Evolutionary conservation across 2,888 invertebrate genomes (phyloP).

Genomic region (Tridacna gigas): DNA sequence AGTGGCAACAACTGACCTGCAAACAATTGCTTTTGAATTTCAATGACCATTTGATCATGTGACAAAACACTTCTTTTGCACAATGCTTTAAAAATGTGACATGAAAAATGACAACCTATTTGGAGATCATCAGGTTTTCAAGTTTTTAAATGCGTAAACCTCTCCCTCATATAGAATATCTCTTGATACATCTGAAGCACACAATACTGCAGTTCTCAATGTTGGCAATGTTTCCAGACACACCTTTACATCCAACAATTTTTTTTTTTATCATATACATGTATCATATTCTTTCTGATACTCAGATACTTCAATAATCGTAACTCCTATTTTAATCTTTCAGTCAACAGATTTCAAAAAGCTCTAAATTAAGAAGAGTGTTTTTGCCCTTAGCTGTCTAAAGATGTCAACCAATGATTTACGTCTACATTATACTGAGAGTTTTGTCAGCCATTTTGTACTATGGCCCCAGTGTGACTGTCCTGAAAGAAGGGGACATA

Average conservation of each 20-base stretch:
- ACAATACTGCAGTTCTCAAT: too few species aligned
- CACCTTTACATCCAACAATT: too few species aligned
- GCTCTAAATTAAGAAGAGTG: too few species aligned
- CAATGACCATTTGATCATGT: constrained; percentile 24
- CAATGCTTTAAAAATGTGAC: constrained; percentile 17
- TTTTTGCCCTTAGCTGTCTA: constrained; percentile 19
- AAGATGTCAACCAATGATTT: constrained; percentile 51
- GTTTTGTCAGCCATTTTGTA: constrained; percentile 54
- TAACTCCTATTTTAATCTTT: too few species aligned
- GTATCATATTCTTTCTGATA: too few species aligned
- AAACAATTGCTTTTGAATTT: not conserved
- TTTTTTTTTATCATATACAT: too few species aligned
- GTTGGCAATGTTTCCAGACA: too few species aligned
- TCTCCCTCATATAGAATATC: too few species aligned
- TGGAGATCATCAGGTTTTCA: constrained; percentile 8
- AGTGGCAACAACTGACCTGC: not conserved
- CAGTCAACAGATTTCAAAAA: too few species aligned
- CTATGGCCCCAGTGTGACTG: constrained; percentile 45
- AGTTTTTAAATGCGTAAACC: not conserved
- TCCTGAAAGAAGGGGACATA: constrained; percentile 50
- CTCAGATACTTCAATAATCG: too few species aligned
- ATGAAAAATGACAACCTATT: constrained; percentile 29
- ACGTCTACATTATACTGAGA: constrained; percentile 50
- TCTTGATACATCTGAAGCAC: too few species aligned
- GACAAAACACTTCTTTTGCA: constrained; percentile 8